Percentiles rank a stretch among this genome's conserved stretches.
phyloP scores from a whole-genome alignment of 2,113 vertebrate species.

The Pangasianodon gigas region DNA sequence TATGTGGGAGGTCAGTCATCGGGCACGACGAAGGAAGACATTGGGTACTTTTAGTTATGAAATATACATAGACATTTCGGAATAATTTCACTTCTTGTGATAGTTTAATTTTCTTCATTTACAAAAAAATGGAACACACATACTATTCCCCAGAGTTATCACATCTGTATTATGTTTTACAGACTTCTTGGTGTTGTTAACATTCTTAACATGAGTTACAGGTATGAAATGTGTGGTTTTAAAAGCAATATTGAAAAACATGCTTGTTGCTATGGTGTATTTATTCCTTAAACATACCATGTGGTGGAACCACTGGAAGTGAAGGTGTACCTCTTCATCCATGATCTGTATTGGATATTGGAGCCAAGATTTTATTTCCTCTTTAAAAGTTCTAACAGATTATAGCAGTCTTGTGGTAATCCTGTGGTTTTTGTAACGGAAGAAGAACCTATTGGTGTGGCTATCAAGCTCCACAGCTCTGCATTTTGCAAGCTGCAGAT shows the following conservation, averaged over 20 bases:
- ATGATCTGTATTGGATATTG: neutral
- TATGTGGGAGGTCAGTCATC: neutral
- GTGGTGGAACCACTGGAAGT: neutral
- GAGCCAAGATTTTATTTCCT: conserved; percentile 8
- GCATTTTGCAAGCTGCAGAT: conserved; percentile 33
- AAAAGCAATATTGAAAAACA: neutral
- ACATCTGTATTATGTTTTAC: neutral
- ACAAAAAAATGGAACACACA: neutral
- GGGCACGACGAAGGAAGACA: neutral
- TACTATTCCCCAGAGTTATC: neutral
- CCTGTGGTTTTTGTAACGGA: neutral
- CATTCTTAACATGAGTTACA: neutral
- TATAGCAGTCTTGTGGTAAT: conserved; percentile 20
- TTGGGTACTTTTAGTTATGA: neutral
- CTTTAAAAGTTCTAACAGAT: conserved; percentile 1
- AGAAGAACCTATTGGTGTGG: conserved; percentile 27
- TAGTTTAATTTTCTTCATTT: neutral
- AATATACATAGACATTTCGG: neutral
- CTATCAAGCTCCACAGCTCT: conserved; percentile 41
- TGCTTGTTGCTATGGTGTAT: neutral
- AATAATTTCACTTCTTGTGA: neutral
- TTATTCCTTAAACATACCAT: neutral
- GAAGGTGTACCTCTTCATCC: neutral
- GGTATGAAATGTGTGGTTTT: neutral
- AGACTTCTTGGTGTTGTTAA: neutral